Evolutionary conservation across 1,140 invertebrate species (phyloP).

Genomic region (Drosophila kepulauana): DNA sequence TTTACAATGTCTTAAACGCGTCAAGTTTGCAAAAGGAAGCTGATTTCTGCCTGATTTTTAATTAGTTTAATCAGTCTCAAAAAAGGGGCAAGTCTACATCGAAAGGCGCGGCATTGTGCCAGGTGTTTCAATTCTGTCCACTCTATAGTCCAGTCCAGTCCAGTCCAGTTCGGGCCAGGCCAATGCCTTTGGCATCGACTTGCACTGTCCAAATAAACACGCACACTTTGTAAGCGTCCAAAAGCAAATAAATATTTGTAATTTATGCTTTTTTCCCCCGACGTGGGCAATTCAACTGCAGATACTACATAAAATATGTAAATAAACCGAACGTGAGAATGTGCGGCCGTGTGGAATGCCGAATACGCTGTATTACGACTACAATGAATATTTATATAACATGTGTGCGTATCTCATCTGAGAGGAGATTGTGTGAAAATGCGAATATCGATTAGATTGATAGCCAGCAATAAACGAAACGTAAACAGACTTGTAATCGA

Average conservation of each 20-base stretch:
- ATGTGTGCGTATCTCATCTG: neutral
- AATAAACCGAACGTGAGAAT: slow-evolving; percentile 74
- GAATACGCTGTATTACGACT: slow-evolving; percentile 45
- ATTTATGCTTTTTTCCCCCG: slow-evolving; percentile 70
- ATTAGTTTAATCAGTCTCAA: slow-evolving; percentile 9
- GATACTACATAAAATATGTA: slow-evolving; percentile 36
- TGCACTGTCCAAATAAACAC: slow-evolving; percentile 77
- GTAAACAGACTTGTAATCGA: neutral
- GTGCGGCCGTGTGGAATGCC: slow-evolving; percentile 47
- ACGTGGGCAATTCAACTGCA: slow-evolving; percentile 64
- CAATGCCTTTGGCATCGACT: slow-evolving; percentile 51
- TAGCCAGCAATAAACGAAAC: slow-evolving; percentile 1
- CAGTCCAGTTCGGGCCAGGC: slow-evolving; percentile 11
- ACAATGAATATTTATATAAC: neutral
- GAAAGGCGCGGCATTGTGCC: slow-evolving; percentile 40
- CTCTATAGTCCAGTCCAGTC: slow-evolving; percentile 28
- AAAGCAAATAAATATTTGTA: slow-evolving; percentile 80
- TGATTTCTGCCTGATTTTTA: slow-evolving; percentile 4
- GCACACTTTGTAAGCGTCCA: slow-evolving; percentile 77
- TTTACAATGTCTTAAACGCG: slow-evolving; percentile 52
- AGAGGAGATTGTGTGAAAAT: slow-evolving; percentile 1
- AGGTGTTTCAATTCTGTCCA: slow-evolving; percentile 46
- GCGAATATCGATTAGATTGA: slow-evolving; percentile 20
- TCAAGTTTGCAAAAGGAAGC: slow-evolving; percentile 34
- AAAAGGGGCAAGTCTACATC: neutral